Evolutionary conservation across 1,140 invertebrate genomes (phyloP).

Genomic region (Sweltsa coloradensis): DNA sequence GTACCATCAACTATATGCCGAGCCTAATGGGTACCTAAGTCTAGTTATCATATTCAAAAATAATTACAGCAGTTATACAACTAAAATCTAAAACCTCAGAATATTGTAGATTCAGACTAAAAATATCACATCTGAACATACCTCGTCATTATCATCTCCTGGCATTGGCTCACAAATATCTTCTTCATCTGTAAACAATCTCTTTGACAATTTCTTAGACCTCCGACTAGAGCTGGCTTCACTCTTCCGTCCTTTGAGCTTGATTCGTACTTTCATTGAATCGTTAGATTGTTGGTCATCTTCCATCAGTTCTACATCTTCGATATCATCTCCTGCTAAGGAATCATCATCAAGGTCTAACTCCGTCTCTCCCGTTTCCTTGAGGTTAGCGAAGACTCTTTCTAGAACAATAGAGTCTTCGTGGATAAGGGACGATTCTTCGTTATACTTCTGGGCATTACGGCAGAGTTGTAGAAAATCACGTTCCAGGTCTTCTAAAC

Average conservation of each 20-base stretch:
- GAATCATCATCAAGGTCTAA: too few relatives aligned
- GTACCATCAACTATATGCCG: too few relatives aligned
- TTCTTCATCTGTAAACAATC: constrained; percentile 1
- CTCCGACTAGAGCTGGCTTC: not conserved
- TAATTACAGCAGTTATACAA: too few relatives aligned
- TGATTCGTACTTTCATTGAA: constrained; percentile 5
- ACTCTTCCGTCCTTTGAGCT: constrained; percentile 7
- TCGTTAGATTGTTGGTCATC: constrained; percentile 1
- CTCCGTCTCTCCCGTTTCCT: too few relatives aligned
- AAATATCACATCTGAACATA: too few relatives aligned
- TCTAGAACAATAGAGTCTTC: constrained; percentile 49
- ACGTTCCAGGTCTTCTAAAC: constrained; percentile 40
- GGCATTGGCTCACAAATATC: constrained; percentile 3
- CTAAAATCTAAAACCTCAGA: too few relatives aligned
- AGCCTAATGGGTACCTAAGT: too few relatives aligned
- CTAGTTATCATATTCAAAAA: too few relatives aligned
- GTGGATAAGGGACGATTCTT: constrained; percentile 48
- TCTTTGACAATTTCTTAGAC: constrained; percentile 2
- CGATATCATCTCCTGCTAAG: not conserved
- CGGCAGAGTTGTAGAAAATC: constrained; percentile 48
- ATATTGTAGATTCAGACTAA: too few relatives aligned
- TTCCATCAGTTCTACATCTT: too few relatives aligned
- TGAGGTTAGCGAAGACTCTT: constrained; percentile 35
- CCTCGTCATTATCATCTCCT: too few relatives aligned
- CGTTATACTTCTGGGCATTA: constrained; percentile 53